These are phyloP conservation scores for Gnathonemus longibarbis DNA, from an alignment of 2,113 vertebrate species.

Conservation along the genomic window DNA sequence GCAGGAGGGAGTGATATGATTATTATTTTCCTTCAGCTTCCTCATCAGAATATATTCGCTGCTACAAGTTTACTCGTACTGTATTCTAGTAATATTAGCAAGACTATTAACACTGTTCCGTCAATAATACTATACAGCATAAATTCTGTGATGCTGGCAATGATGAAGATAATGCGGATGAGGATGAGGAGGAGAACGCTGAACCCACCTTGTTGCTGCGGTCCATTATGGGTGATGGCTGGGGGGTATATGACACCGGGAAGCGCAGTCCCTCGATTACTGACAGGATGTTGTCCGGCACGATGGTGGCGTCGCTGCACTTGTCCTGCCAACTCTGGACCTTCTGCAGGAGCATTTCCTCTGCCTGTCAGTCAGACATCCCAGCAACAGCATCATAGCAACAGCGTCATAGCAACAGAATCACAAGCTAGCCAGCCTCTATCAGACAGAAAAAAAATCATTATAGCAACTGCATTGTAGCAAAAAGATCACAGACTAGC, in stretches of 20 bases:
- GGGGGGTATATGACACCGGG: conserved; percentile 66
- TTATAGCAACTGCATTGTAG: neutral
- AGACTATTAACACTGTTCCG: neutral
- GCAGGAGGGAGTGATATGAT: neutral
- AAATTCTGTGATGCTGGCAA: neutral
- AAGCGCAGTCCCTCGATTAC: conserved; percentile 81
- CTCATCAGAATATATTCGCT: neutral
- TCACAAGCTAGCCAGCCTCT: neutral
- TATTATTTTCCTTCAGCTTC: neutral
- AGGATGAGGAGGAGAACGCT: neutral
- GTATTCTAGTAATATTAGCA: neutral
- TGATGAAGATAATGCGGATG: neutral
- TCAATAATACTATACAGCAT: neutral
- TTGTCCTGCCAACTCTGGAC: conserved; percentile 83
- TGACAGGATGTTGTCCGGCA: conserved; percentile 74
- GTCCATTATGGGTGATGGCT: conserved; percentile 74
- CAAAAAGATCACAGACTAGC: no score
- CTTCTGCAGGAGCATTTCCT: conserved; percentile 69
- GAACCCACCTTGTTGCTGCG: conserved; percentile 69
- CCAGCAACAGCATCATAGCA: neutral
- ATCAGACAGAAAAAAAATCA: neutral
- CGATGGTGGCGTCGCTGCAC: conserved; percentile 76
- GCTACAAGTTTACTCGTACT: neutral
- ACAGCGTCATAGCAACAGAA: neutral
- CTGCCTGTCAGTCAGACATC: conserved; percentile 50